A percentile compares a stretch with the other conserved stretches of the same genome.
Evolutionary conservation across 2,113 vertebrate genomes (phyloP).

Genomic region (Pyrgilauda ruficollis): DNA sequence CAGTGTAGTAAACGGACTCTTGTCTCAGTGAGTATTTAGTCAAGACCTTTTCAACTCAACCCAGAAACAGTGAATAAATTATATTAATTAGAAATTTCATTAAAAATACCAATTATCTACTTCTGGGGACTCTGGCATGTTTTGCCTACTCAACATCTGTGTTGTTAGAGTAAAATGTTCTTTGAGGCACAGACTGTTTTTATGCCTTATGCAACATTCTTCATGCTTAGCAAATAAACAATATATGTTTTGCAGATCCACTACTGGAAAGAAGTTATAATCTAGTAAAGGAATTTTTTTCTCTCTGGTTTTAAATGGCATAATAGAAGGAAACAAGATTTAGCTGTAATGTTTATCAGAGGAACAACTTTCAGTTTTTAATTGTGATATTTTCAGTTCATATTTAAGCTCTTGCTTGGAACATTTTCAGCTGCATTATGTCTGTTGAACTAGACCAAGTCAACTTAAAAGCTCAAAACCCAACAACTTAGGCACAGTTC

Average conservation of each 20-base stretch:
- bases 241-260: background rate
- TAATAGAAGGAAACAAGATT: background rate
- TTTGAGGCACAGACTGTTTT: background rate
- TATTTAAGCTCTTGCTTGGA: background rate
- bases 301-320: background rate
- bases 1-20: background rate
- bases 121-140: background rate
- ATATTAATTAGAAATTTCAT: background rate
- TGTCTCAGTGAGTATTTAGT: background rate
- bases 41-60: background rate
- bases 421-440: background rate
- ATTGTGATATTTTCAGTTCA: background rate
- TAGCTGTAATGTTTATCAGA: background rate
- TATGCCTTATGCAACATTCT: background rate
- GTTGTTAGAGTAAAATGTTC: background rate
- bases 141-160: slow-evolving; percentile 13
- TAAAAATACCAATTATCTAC: background rate
- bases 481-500: background rate
- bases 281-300: background rate
- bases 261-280: background rate
- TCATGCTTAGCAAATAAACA: background rate
- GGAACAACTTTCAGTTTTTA: background rate
- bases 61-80: background rate
- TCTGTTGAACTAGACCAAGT: background rate
- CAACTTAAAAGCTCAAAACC: background rate